These are phyloP conservation scores for Isichthys henryi DNA, from an alignment of 2,113 vertebrate species.

Conservation along the genomic window DNA sequence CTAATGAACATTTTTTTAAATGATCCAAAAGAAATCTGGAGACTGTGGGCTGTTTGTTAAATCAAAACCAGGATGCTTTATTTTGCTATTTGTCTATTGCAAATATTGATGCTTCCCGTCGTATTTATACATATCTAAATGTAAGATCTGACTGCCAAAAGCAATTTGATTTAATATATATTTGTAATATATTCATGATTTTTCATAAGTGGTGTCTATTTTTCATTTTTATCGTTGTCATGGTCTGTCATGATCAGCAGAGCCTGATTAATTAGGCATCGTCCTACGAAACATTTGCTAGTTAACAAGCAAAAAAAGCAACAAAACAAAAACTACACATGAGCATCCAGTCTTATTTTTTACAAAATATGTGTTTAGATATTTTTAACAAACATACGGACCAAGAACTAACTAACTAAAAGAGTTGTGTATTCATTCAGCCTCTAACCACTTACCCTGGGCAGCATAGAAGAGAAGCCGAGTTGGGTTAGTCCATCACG, in stretches of 20 bases:
- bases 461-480: not conserved
- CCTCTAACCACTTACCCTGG: not conserved
- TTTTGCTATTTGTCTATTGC: not conserved
- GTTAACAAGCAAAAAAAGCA: not conserved
- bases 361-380: not conserved
- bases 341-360: not conserved
- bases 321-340: not conserved
- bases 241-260: not conserved
- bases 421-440: not conserved
- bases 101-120: not conserved
- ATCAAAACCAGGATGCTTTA: not conserved
- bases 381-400: not conserved
- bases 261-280: not conserved
- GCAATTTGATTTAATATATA: not conserved
- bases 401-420: not conserved
- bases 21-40: conserved; percentile 5
- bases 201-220: not conserved
- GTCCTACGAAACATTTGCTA: not conserved
- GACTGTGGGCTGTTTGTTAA: not conserved
- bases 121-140: not conserved
- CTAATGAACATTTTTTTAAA: conserved; percentile 6
- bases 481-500: not conserved
- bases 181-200: not conserved
- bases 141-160: not conserved
- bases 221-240: not conserved